These are phyloP conservation scores for Serinus canaria DNA, from an alignment of 2,113 vertebrate species.

Conservation along the genomic window DNA sequence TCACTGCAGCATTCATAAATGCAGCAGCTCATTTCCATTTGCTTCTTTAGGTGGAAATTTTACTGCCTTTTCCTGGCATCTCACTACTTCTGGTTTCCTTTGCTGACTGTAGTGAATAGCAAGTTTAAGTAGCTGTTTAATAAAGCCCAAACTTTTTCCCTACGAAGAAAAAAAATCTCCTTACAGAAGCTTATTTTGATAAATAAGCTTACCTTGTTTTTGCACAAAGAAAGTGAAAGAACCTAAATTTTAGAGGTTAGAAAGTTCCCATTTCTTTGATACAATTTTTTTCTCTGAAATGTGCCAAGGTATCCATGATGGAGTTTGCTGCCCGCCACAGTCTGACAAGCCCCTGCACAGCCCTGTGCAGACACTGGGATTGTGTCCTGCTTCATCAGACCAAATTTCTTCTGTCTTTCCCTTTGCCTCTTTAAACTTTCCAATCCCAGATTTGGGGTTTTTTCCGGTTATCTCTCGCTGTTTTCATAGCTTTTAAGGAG, in stretches of 20 bases:
- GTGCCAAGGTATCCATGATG: fast-evolving
- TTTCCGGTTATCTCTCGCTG: not conserved
- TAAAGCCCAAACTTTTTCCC: not conserved
- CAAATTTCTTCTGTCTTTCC: not conserved
- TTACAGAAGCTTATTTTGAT: not conserved
- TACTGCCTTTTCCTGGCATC: not conserved
- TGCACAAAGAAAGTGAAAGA: not conserved
- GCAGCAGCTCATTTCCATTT: not conserved
- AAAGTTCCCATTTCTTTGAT: not conserved
- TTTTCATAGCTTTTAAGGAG: not conserved
- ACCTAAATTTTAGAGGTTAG: not conserved
- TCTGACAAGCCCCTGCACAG: not conserved
- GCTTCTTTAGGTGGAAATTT: not conserved
- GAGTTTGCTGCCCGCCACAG: fast-evolving
- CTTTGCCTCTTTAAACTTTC: not conserved
- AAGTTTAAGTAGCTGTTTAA: not conserved
- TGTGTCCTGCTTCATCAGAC: not conserved
- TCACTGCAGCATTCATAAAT: not conserved
- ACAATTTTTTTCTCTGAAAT: not conserved
- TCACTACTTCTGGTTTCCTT: not conserved
- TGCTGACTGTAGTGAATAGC: not conserved
- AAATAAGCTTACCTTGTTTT: not conserved
- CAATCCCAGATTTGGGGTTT: not conserved
- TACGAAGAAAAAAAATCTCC: not conserved
- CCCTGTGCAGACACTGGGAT: not conserved